These are phyloP conservation scores for Adelognathus sp. DNA, from an alignment of 2,888 invertebrate species.

Conservation along the genomic window DNA sequence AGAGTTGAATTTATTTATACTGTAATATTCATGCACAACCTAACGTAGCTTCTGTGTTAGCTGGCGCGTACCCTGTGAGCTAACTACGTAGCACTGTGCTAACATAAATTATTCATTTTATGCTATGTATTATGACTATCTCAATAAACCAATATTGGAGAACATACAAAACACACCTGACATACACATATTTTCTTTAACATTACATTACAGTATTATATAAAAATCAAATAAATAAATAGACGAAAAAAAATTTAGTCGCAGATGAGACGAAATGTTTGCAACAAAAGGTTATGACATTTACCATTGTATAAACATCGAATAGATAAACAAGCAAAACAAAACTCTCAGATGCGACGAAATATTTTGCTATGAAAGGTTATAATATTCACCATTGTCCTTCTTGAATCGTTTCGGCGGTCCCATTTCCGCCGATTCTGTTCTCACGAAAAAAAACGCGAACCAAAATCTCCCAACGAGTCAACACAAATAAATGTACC, in stretches of 20 bases:
- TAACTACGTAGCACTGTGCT: too few relatives aligned
- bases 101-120: too few relatives aligned
- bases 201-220: too few relatives aligned
- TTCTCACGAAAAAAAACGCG: neutral
- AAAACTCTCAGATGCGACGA: conserved; percentile 4
- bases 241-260: neutral
- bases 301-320: conserved; percentile 76
- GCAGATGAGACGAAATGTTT: neutral
- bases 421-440: conserved; percentile 77
- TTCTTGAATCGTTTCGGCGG: conserved; percentile 82
- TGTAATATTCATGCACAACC: too few relatives aligned
- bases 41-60: too few relatives aligned
- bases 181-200: too few relatives aligned
- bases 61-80: too few relatives aligned
- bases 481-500: neutral
- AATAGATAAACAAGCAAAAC: too few relatives aligned
- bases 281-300: conserved; percentile 54
- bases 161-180: too few relatives aligned
- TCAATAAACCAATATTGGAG: too few relatives aligned
- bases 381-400: conserved; percentile 72
- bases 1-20: too few relatives aligned
- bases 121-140: too few relatives aligned
- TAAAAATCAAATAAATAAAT: neutral
- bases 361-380: conserved; percentile 47
- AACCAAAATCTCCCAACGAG: neutral